Evolutionary conservation across 1,140 invertebrate genomes (phyloP), one percentile per base, ranked within the genome.

Genomic region (Euwallacea similis): DNA sequence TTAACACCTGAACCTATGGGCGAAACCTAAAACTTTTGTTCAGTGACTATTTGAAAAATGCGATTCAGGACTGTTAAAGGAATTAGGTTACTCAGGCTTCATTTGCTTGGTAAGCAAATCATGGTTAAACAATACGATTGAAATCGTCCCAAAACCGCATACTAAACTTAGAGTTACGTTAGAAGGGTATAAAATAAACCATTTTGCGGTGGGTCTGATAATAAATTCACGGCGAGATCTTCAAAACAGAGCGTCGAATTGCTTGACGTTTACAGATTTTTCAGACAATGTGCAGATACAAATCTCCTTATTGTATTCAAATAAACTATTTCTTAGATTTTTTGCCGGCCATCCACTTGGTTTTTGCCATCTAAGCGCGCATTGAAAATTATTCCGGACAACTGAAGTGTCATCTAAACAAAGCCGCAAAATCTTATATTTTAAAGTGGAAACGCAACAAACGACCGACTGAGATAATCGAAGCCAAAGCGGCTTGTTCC

Each of bases 281-380:
- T 54, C 67, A 69, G 67, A 69, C 67, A 69, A 59, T 67, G 66
- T 59, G 66, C 59, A 69, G 67, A 69, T 69, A 69, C 59, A 69
- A 69, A 69, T 69, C 67, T 62, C 60, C 33, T 58, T 67, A 69
- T 69, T 69, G 67, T 69, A 69, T 69, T 69, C 58, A 69, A 69
- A 69, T 69, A 61, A 16, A 15, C 59, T 69, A 69, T 55, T 69
- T 69, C 67, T 69, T 69, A 69, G 67, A 69, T 69, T 69, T 69
- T 69, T 69, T 69, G 58, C 11, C 16, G 10, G 66, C 56, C 54
- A 58, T 10, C 41, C 9, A 58, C 66, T 43, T 59, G 33, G 43
- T 59, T 64, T 67, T 60, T 67, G 10, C 66, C 54, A 59, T 67
- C 54, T 44, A 59, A 67, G 1, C 21, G 21, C n/a, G 42, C 7